A percentile compares a stretch with the other conserved stretches of the same genome.
Evolutionary conservation across 2,797 vertebrate genomes (phyloP).

Genomic region (Myiotriccus ornatus): DNA sequence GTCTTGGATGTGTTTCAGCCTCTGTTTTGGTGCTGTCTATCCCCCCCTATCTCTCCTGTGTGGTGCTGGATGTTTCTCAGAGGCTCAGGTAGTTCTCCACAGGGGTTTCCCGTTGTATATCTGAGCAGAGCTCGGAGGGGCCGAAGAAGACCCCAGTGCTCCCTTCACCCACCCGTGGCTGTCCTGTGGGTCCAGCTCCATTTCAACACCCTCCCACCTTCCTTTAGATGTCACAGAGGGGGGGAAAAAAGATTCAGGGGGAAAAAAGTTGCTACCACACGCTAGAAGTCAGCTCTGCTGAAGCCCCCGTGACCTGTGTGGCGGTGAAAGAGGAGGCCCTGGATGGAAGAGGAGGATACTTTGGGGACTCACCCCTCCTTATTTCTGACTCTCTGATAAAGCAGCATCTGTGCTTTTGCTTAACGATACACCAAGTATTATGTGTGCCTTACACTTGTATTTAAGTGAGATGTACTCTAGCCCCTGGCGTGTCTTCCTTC

Average conservation of each 20-base stretch:
- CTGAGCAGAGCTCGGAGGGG: not conserved
- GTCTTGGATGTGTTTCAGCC: not conserved
- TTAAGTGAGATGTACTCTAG: not conserved
- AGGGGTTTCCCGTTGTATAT: not conserved
- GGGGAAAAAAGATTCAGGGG: not conserved
- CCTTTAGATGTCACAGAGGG: not conserved
- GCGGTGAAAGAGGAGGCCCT: not conserved
- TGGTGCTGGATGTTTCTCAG: slow-evolving; percentile 13
- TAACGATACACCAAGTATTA: not conserved
- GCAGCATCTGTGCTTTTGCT: not conserved
- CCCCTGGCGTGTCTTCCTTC: not conserved
- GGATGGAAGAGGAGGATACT: not conserved
- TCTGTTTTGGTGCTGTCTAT: not conserved
- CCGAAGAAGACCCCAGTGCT: not conserved
- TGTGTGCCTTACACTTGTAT: not conserved
- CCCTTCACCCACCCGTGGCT: not conserved
- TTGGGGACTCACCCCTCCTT: not conserved
- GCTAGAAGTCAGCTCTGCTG: not conserved
- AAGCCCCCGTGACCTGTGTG: not conserved
- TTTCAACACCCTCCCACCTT: not conserved
- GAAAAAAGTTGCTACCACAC: not conserved
- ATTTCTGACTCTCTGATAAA: not conserved
- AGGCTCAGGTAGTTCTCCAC: not conserved
- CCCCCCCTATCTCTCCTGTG: not conserved
- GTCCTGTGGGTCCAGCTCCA: not conserved